Base-by-base conservation (phyloP, 2,797 vertebrate genomes). In the Ctenopoma kingsleyae region DNA sequence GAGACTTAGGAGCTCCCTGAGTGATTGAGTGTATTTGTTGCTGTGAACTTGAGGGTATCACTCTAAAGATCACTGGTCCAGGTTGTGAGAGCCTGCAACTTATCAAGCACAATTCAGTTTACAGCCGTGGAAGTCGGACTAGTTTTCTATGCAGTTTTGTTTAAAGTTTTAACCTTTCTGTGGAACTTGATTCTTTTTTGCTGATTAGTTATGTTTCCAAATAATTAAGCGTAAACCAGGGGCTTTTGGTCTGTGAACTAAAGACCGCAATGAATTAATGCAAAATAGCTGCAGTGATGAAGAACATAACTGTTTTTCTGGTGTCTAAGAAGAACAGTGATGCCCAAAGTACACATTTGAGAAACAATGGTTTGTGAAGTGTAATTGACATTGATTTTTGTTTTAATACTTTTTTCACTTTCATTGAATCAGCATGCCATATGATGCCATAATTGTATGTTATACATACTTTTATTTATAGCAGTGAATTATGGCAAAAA, bases 11-110 rank as follows among this genome's bases (percentile, higher is more conserved):
- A 90, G 92, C 89, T 95, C 93, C 93, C 93, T 86, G 85, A 90
- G 92, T 94, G 94, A 93, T 91, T 90, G 89, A 92, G 89, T 89
- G 90, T 93, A 94, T 95, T 95, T 95, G 94, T 94, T 95, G 94
- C 91, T 83, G 70, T 94, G 94, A 94, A 95, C 95, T 94, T 90
- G 88, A 92, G 93, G 95, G 91, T 93, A 92, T 93, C 91, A 89
- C 91, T 93, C 89, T 90, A 93, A 94, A 94, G 93, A 94, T 93
- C 90, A 87, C 82, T 87, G 88, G 91, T 92, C 87, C 88, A 87
- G 92, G 92, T 94, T 93, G 91, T 83, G 72, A 89, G 88, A 91
- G 92, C 83, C 88, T 89, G 88, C 89, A 92, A 91, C 91, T 92
- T 93, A 90, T 92, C 87, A 93, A 89, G 87, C 90, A 74, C 85